Base-by-base conservation (phyloP, 2,797 vertebrate genomes). In the Micropoecilia bifurca region DNA sequence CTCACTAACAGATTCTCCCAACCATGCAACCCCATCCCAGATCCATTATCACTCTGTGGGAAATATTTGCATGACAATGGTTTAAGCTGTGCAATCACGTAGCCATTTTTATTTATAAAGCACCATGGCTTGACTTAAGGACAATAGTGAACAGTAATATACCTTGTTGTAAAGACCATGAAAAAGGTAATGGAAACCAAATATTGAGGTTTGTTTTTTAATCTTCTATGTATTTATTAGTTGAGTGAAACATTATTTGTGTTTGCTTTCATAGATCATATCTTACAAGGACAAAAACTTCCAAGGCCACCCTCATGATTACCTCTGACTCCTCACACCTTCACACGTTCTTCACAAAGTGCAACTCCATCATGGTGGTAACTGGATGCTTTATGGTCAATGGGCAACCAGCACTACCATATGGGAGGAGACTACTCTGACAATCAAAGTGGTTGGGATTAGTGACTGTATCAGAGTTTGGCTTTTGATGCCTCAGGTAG, bases 41-140 rank as follows among this genome's bases (percentile, higher is more conserved):
- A 89, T 94, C 85, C 89, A 90, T 88, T 92, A 92, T 90, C 86
- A 80, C 89, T 83, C 75, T 77, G 88, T 59, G 86, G 81, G 81
- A 82, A 78, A 76, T 85, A 96, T 95, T 95, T 95, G 87, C 95
- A 95, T 96, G 91, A 96, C 94, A 96, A 96, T 95, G 89, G 92
- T 92, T 95, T 94, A 93, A 94, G 93, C 91, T 94, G 92, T 87
- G 92, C 90, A 93, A 92, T 92, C 93, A 94, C 77, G 90, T 83
- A 73, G 90, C 88, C 76, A 83, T 87, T 87, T 16, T 30, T 57
- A 28, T 28, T 57, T 91, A 93, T 93, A 94, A 94, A 94, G 91
- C 89, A 87, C 79, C 76, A 87, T 78, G 66, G 86, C 87, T 88
- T 87, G 88, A 87, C 88, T 83, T 78, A 71, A 75, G 66, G 71